Percentiles rank a stretch among this genome's conserved stretches.
These are phyloP conservation scores for Decapterus maruadsi DNA, from an alignment of 2,797 vertebrate genomes.

Conservation along the genomic window DNA sequence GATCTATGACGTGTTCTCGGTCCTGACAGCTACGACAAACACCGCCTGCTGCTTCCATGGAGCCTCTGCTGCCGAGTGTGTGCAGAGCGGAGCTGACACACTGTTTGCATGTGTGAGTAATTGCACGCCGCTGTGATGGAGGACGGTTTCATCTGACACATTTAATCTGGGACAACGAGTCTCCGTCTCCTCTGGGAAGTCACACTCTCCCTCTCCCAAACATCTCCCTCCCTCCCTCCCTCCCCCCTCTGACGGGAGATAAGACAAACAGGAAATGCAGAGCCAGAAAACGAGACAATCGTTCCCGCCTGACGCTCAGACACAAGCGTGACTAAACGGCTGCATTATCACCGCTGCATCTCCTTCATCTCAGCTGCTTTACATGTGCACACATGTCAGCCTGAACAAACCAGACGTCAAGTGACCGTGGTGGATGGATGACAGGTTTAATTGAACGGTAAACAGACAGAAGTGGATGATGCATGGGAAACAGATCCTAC, in stretches of 20 bases:
- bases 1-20: slow-evolving; percentile 9
- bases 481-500: background rate
- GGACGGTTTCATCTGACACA: slow-evolving; percentile 32
- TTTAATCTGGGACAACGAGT: slow-evolving; percentile 30
- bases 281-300: slow-evolving; percentile 20
- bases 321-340: slow-evolving; percentile 41
- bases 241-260: slow-evolving; percentile 16
- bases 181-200: slow-evolving; percentile 34
- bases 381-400: slow-evolving; percentile 42
- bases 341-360: slow-evolving; percentile 52
- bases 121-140: background rate
- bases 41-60: slow-evolving; percentile 15
- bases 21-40: slow-evolving; percentile 20
- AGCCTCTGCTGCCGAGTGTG: background rate
- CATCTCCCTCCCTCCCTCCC: background rate
- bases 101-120: slow-evolving; percentile 26
- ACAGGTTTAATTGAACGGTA: slow-evolving; percentile 15
- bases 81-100: slow-evolving; percentile 1
- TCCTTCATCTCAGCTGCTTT: slow-evolving; percentile 46
- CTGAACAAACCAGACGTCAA: slow-evolving; percentile 37
- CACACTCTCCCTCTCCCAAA: slow-evolving; percentile 1
- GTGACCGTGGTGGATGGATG: background rate
- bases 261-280: slow-evolving; percentile 36
- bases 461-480: background rate
- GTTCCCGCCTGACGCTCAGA: slow-evolving; percentile 18